phyloP scores from a whole-genome alignment of 2,113 vertebrate species.

The Apteryx mantelli region DNA sequence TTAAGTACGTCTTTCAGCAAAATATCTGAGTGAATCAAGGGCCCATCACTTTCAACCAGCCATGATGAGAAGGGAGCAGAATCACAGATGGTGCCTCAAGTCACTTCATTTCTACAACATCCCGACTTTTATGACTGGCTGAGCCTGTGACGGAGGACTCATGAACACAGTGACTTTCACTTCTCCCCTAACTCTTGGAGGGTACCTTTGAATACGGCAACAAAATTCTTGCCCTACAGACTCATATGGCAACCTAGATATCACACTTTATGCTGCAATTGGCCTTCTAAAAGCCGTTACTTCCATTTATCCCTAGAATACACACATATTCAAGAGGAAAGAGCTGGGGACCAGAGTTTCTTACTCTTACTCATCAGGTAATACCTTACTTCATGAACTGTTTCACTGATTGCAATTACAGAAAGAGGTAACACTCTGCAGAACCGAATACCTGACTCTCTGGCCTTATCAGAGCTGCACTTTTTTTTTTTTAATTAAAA shows the following conservation, averaged over 20 bases:
- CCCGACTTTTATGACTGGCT: background rate
- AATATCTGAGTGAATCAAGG: background rate
- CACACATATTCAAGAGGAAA: background rate
- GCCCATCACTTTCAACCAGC: background rate
- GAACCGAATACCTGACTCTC: background rate
- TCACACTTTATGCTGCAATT: background rate
- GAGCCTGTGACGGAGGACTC: background rate
- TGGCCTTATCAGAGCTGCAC: background rate
- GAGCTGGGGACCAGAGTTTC: background rate
- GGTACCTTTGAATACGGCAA: accelerated
- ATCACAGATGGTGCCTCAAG: background rate
- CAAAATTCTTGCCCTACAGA: background rate
- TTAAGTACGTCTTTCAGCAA: background rate
- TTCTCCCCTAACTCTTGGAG: background rate
- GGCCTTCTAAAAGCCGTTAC: background rate
- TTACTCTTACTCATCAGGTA: background rate
- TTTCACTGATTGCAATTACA: background rate
- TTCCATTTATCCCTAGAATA: background rate
- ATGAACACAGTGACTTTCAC: background rate
- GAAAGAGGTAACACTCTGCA: background rate
- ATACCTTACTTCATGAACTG: background rate
- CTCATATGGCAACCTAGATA: background rate
- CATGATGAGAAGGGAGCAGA: background rate
- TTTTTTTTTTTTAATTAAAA: background rate
- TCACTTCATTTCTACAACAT: background rate